Percentiles rank a stretch among this genome's conserved stretches.
phyloP scores from a whole-genome alignment of 2,797 vertebrate genomes.

The Eremophila alpestris region DNA sequence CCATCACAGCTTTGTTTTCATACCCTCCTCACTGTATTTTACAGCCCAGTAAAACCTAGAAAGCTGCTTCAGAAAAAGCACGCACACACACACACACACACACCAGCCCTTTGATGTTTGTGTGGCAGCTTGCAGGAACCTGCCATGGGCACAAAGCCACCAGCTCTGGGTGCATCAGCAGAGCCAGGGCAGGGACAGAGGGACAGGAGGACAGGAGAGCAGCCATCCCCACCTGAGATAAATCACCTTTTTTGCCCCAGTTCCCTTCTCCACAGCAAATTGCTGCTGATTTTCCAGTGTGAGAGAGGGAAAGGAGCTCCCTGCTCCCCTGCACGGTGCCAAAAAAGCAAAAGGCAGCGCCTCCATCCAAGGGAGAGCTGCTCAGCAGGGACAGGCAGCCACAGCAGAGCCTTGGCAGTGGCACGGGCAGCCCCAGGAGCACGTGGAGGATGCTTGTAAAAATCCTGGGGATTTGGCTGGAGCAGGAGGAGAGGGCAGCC shows the following conservation, averaged over 20 bases:
- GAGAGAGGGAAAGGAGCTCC: no score
- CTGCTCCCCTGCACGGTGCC: background rate
- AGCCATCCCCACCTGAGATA: background rate
- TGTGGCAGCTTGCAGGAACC: constrained; percentile 24
- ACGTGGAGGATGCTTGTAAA: background rate
- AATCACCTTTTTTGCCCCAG: background rate
- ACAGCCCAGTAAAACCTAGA: constrained; percentile 60
- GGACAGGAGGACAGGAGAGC: background rate
- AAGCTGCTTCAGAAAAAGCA: constrained; percentile 38
- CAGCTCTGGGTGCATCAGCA: background rate
- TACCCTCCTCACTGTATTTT: constrained; percentile 36
- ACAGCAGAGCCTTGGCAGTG: background rate
- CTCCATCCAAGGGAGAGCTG: background rate
- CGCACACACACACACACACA: background rate
- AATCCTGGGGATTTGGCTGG: background rate
- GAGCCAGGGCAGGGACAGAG: background rate
- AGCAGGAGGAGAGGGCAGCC: background rate
- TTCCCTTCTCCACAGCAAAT: background rate
- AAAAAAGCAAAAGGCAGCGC: background rate
- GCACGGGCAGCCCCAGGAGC: background rate
- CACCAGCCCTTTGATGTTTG: constrained; percentile 49
- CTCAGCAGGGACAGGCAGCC: background rate
- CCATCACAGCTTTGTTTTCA: constrained; percentile 72
- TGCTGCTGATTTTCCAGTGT: background rate
- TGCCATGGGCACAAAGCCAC: background rate